Evolutionary conservation across 2,888 invertebrate species (phyloP).

Genomic region (Chymomyza amoena): DNA sequence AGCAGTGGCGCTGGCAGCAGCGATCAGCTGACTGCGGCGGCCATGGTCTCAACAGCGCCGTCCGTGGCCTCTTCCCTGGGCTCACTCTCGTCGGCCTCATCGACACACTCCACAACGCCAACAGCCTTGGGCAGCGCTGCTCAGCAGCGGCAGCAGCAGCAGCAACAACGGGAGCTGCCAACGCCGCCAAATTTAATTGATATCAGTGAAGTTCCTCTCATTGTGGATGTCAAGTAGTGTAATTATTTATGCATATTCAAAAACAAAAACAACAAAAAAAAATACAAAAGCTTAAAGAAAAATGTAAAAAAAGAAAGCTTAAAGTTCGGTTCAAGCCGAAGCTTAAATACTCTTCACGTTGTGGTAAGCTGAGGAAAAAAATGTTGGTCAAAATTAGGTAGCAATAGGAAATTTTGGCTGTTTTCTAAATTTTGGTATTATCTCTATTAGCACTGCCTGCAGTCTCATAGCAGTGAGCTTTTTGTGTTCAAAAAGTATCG

Average conservation of each 20-base stretch:
- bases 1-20: slow-evolving; percentile 41
- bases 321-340: not conserved
- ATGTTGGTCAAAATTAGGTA: too few species aligned
- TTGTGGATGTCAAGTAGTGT: slow-evolving; percentile 79
- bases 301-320: slow-evolving; percentile 37
- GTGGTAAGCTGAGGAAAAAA: not conserved
- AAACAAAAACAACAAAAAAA: slow-evolving; percentile 24
- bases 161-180: slow-evolving; percentile 58
- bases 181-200: slow-evolving; percentile 78
- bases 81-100: slow-evolving; percentile 67
- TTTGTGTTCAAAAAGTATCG: too few species aligned
- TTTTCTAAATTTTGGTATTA: too few species aligned
- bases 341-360: not conserved
- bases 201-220: slow-evolving; percentile 79
- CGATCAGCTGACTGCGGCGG: slow-evolving; percentile 37
- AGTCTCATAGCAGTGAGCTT: too few species aligned
- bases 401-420: too few species aligned
- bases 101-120: slow-evolving; percentile 45
- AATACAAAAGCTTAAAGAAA: slow-evolving; percentile 22
- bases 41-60: slow-evolving; percentile 34
- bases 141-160: slow-evolving; percentile 43
- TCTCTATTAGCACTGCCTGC: too few species aligned
- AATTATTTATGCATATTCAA: slow-evolving; percentile 67
- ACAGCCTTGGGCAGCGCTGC: slow-evolving; percentile 32
- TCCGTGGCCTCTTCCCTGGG: slow-evolving; percentile 54